A percentile compares a stretch with the other conserved stretches of the same genome.
Evolutionary conservation across 37 sponge, comb jelly and placozoan species (phyloP).

Genomic region (Axinella damicornis): DNA sequence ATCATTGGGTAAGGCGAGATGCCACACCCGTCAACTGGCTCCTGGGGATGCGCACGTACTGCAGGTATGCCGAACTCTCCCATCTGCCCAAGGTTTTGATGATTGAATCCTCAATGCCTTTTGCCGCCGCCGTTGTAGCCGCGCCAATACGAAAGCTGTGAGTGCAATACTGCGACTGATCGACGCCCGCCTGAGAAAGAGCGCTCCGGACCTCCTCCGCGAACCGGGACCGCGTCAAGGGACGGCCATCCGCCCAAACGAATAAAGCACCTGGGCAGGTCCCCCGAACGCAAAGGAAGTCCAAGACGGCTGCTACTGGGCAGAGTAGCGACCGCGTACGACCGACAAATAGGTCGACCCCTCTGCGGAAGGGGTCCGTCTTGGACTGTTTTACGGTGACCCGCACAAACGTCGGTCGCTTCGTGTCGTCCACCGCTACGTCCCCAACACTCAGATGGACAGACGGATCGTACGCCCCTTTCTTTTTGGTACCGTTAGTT

Average conservation of each 20-base stretch:
- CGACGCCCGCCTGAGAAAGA: slow-evolving; percentile 5
- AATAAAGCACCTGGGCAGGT: slow-evolving; percentile 24
- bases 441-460: slow-evolving; percentile 24
- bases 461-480: slow-evolving; percentile 1
- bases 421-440: slow-evolving; percentile 15
- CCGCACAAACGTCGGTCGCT: not conserved
- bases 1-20: no score
- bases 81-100: not conserved
- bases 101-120: not conserved
- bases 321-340: slow-evolving; percentile 7
- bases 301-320: slow-evolving; percentile 35
- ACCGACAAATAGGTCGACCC: slow-evolving; percentile 28
- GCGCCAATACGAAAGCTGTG: not conserved
- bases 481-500: slow-evolving; percentile 14
- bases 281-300: slow-evolving; percentile 1
- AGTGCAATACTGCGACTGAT: slow-evolving; percentile 1
- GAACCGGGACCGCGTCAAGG: slow-evolving; percentile 6
- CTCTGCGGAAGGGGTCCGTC: slow-evolving; percentile 56
- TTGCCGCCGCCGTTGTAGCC: not conserved
- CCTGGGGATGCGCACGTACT: no score
- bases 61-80: not conserved
- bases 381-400: slow-evolving; percentile 38
- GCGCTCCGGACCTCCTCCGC: slow-evolving; percentile 4
- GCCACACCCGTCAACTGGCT: no score
- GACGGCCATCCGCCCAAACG: not conserved